These are phyloP conservation scores for Druon quercuslanigerum DNA, from an alignment of 1,140 invertebrate genomes.

Conservation along the genomic window DNA sequence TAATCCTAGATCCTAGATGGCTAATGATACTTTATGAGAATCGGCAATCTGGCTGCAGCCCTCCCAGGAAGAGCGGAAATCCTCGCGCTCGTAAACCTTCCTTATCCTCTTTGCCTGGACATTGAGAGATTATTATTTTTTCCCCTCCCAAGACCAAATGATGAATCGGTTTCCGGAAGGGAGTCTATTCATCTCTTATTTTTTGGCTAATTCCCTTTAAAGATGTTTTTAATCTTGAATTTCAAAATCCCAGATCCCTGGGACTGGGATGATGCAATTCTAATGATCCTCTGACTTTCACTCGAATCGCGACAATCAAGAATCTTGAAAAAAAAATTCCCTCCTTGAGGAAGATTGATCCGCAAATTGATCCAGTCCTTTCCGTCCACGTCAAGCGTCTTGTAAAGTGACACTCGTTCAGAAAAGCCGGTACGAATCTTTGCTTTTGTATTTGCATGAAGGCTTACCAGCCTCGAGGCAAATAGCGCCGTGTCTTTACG, in stretches of 20 bases:
- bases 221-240: too few relatives aligned
- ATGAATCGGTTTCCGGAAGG: not conserved
- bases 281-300: too few relatives aligned
- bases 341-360: constrained; percentile 30
- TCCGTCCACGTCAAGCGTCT: not conserved
- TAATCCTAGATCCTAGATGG: not conserved
- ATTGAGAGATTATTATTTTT: not conserved
- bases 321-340: too few relatives aligned
- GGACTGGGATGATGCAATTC: too few relatives aligned
- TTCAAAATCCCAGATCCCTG: too few relatives aligned
- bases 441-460: constrained; percentile 60
- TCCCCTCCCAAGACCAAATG: not conserved
- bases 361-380: constrained; percentile 35
- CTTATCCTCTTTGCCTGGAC: constrained; percentile 29
- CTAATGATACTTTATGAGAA: constrained; percentile 1
- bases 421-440: constrained; percentile 39
- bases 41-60: not conserved
- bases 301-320: too few relatives aligned
- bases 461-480: constrained; percentile 46
- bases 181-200: too few relatives aligned
- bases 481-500: constrained; percentile 55
- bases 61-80: constrained; percentile 45
- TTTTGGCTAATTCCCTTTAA: too few relatives aligned
- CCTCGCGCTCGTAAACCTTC: constrained; percentile 37
- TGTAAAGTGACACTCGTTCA: constrained; percentile 18